Conservation (phyloP, 2,113 vertebrate species). For the Danionella cerebrum region DNA sequence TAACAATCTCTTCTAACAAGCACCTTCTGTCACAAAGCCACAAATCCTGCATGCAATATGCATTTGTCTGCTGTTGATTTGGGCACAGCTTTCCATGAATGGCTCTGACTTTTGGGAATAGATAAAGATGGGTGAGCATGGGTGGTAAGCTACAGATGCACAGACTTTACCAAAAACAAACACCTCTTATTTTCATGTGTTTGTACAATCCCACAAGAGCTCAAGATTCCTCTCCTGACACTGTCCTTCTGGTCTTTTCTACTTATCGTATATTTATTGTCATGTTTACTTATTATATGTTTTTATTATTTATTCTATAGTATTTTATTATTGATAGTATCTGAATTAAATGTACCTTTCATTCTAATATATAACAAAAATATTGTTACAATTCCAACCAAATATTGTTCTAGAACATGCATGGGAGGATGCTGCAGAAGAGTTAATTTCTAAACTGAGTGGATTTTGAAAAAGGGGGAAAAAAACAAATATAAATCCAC, state of each 20-base stretch:
- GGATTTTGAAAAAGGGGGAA: background rate
- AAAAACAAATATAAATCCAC: background rate
- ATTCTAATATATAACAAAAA: too few species aligned
- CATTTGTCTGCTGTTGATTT: slow-evolving; percentile 6
- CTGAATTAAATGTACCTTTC: too few species aligned
- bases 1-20: background rate
- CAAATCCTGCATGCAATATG: background rate
- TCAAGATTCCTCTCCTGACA: slow-evolving; percentile 11
- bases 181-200: background rate
- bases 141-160: background rate
- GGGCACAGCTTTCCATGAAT: background rate
- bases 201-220: background rate
- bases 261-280: too few species aligned
- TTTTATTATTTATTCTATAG: too few species aligned
- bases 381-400: too few species aligned
- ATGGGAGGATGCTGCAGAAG: background rate
- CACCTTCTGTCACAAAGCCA: background rate
- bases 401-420: too few species aligned
- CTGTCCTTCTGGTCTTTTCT: too few species aligned
- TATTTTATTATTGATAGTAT: too few species aligned
- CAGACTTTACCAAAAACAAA: background rate
- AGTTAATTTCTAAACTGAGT: slow-evolving; percentile 5
- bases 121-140: background rate
- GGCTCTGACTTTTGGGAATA: background rate
- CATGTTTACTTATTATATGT: too few species aligned